A percentile compares a stretch with the other conserved stretches of the same genome.
Evolutionary conservation across 1,140 invertebrate genomes (phyloP).

Genomic region (Drosophila ironensis): DNA sequence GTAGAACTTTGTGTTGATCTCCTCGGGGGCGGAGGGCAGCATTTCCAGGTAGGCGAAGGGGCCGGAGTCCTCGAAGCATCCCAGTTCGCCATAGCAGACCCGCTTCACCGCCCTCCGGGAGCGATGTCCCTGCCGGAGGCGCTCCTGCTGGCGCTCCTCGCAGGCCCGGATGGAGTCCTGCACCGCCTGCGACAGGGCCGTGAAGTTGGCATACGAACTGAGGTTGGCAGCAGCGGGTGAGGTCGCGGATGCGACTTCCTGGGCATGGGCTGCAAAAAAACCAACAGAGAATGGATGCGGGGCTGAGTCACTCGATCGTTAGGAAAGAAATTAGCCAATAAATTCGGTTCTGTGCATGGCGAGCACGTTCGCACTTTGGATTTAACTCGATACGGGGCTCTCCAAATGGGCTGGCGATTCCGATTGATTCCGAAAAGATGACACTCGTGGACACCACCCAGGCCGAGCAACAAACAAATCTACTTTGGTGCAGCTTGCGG

Average conservation of each 20-base stretch:
- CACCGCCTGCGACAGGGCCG: constrained; percentile 59
- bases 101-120: constrained; percentile 86
- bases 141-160: constrained; percentile 44
- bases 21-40: constrained; percentile 92
- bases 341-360: constrained; percentile 15
- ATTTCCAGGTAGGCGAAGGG: constrained; percentile 96
- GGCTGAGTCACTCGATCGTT: neutral
- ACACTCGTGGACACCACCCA: no score
- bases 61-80: constrained; percentile 95
- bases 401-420: neutral
- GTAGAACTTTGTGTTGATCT: constrained; percentile 91
- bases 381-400: neutral
- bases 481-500: no score
- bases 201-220: constrained; percentile 48
- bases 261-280: constrained; percentile 15
- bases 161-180: constrained; percentile 51
- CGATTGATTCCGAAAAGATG: no score
- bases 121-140: constrained; percentile 31
- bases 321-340: neutral
- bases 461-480: no score
- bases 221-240: neutral
- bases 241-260: constrained; percentile 33
- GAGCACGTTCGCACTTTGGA: constrained; percentile 14
- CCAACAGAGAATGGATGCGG: neutral
- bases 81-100: constrained; percentile 95